Percentiles rank a stretch among this genome's conserved stretches.
phyloP scores from a whole-genome alignment of 1,140 invertebrate species.

The Stenopsyche tienmushanensis region DNA sequence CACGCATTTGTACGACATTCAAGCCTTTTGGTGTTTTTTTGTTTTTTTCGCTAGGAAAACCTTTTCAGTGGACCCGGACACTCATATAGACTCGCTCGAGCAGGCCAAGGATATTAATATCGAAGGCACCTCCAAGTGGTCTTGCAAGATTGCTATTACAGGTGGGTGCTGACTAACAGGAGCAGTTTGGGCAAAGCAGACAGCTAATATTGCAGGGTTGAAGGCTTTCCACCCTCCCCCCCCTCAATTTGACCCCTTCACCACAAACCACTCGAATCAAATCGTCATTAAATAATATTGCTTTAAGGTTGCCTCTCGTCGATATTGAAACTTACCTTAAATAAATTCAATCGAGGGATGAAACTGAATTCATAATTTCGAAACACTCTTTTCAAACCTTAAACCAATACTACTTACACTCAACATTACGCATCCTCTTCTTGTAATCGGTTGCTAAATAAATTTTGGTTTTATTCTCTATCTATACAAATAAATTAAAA shows the following conservation, averaged over 20 bases:
- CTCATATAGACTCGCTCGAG: conserved; percentile 98
- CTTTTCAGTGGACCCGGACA: conserved; percentile 97
- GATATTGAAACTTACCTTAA: no score
- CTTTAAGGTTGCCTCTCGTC: not conserved
- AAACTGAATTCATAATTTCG: no score
- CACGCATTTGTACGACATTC: conserved; percentile 25
- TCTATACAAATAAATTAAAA: no score
- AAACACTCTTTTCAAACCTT: no score
- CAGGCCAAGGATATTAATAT: conserved; percentile 96
- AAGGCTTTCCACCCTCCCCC: conserved; percentile 19
- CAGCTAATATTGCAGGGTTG: conserved; percentile 24
- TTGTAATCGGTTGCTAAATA: no score
- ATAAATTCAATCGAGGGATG: no score
- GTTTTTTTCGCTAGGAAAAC: conserved; percentile 70
- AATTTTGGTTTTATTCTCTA: no score
- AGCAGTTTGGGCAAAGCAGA: conserved; percentile 28
- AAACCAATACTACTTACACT: no score
- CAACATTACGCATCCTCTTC: no score
- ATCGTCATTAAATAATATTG: not conserved
- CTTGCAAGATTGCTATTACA: conserved; percentile 99
- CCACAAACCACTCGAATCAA: not conserved
- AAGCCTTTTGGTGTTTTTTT: conserved; percentile 34
- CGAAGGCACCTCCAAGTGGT: conserved; percentile 99
- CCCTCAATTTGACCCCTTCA: not conserved
- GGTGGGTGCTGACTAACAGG: conserved; percentile 65